Conservation (phyloP, 2,888 invertebrate species). For the Malthinus flaveolus region DNA sequence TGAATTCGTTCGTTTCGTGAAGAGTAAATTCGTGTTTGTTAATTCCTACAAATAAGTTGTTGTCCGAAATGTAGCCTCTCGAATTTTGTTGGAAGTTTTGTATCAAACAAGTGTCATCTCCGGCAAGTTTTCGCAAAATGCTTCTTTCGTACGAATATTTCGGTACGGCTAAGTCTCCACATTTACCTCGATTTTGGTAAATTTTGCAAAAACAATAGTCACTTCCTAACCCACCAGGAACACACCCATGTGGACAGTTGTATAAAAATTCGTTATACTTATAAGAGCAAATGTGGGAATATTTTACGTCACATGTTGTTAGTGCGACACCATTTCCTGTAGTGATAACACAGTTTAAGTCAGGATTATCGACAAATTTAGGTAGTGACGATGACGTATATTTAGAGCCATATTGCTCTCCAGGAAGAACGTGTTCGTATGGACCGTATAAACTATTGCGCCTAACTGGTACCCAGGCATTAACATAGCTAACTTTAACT, state of each 20-base stretch:
- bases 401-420: conserved; percentile 33
- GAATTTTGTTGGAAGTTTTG: conserved; percentile 5
- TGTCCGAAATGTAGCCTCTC: not conserved
- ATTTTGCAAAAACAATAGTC: conserved; percentile 37
- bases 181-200: not conserved
- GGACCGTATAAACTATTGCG: conserved; percentile 33
- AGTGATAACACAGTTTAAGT: conserved; percentile 33
- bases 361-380: not conserved
- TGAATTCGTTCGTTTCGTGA: conserved; percentile 16
- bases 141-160: conserved; percentile 25
- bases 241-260: conserved; percentile 35
- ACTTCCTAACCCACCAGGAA: conserved; percentile 32
- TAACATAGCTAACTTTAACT: conserved; percentile 22
- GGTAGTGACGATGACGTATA: conserved; percentile 3
- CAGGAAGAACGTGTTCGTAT: conserved; percentile 36
- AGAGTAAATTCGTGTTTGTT: conserved; percentile 6
- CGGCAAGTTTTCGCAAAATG: conserved; percentile 30
- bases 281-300: conserved; percentile 26
- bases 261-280: conserved; percentile 19
- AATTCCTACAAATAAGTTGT: conserved; percentile 10
- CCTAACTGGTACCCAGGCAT: conserved; percentile 41
- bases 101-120: conserved; percentile 32
- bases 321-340: not conserved
- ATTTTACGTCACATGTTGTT: conserved; percentile 10
- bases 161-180: conserved; percentile 25